Conservation (phyloP, 2,888 invertebrate species). For the Cephus spinipes region DNA sequence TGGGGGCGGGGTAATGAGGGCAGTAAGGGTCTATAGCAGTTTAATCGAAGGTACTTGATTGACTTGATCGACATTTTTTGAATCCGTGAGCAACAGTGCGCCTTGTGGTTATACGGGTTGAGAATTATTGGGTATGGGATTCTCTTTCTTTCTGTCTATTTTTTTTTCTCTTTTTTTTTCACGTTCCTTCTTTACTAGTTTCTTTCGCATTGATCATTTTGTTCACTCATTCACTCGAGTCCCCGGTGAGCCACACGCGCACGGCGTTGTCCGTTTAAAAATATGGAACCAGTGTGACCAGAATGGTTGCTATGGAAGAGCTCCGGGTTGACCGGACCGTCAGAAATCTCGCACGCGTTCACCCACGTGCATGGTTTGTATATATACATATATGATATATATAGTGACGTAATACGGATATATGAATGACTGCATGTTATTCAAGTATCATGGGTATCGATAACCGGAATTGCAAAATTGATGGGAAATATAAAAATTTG, state of each 20-base stretch:
- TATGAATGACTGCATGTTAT: no score
- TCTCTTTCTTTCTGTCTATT: not conserved
- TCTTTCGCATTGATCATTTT: slow-evolving; percentile 1
- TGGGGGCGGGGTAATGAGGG: no score
- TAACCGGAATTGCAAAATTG: no score
- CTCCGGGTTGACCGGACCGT: slow-evolving; percentile 60
- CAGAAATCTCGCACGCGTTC: slow-evolving; percentile 27
- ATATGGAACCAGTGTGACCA: slow-evolving; percentile 68
- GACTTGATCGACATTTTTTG: no score
- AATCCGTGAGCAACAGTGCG: no score
- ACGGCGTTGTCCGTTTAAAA: slow-evolving; percentile 61
- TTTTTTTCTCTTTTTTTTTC: not conserved
- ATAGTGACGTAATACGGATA: no score
- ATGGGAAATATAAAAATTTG: no score
- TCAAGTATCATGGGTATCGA: no score
- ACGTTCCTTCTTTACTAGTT: not conserved
- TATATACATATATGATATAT: no score
- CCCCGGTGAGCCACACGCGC: slow-evolving; percentile 63
- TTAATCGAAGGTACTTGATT: slow-evolving; percentile 35
- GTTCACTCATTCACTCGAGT: slow-evolving; percentile 9
- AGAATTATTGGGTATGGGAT: no score
- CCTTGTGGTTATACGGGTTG: no score
- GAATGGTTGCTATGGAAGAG: slow-evolving; percentile 68
- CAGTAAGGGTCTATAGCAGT: slow-evolving; percentile 45
- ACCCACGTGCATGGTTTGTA: no score